Percentiles rank a stretch among this genome's conserved stretches.
These are phyloP conservation scores for Dipodomys stephensi DNA, from an alignment of 2,113 vertebrate genomes.

Conservation along the genomic window DNA sequence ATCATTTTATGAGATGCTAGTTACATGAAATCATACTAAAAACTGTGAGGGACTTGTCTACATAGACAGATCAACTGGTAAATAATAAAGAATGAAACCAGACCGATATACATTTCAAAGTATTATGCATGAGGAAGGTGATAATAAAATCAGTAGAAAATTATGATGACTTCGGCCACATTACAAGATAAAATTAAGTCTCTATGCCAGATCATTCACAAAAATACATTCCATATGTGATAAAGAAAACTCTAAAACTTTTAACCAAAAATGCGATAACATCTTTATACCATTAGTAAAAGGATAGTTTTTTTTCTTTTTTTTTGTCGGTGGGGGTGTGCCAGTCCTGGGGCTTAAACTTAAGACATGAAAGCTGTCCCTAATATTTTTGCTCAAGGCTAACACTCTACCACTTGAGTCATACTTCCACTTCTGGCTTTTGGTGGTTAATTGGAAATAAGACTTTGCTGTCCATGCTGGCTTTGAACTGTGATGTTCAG, in stretches of 20 bases:
- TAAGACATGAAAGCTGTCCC: too few species aligned
- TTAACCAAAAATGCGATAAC: too few species aligned
- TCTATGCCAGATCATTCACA: not conserved
- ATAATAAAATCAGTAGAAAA: constrained; percentile 6
- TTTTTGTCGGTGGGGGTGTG: too few species aligned
- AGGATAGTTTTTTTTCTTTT: too few species aligned
- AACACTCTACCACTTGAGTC: too few species aligned
- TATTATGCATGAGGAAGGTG: not conserved
- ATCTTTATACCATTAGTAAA: too few species aligned
- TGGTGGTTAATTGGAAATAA: too few species aligned
- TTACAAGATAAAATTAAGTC: constrained; percentile 24
- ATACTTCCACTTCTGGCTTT: too few species aligned
- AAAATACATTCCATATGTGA: not conserved
- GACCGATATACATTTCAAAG: not conserved
- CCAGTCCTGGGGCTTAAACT: too few species aligned
- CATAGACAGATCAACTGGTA: not conserved
- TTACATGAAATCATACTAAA: not conserved
- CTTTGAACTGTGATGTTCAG: too few species aligned
- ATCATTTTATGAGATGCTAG: not conserved
- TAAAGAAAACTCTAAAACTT: not conserved
- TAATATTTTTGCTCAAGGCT: too few species aligned
- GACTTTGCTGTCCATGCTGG: too few species aligned
- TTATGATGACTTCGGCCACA: not conserved
- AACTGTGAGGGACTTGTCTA: not conserved
- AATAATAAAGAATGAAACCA: constrained; percentile 40